Evolutionary conservation across 92 coral and sea anemone genomes (phyloP), one percentile per base, ranked within the genome.

Genomic region (Ricordea florida): DNA sequence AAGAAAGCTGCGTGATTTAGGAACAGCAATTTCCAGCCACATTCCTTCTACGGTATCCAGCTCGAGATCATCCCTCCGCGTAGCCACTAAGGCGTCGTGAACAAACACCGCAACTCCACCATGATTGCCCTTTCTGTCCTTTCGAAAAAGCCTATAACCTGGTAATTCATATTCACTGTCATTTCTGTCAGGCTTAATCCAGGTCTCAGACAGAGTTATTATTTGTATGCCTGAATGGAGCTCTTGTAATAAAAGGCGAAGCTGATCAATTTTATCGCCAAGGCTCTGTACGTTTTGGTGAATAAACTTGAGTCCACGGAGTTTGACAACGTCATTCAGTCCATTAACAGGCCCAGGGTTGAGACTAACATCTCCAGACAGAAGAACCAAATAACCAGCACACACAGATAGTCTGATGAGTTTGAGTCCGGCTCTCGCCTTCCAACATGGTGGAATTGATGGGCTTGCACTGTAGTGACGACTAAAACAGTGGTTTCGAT

Each of bases 71-170:
- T 72, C 76, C 63, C 83, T 43, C 11, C 83, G 48, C 28, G 68
- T 53, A 8, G 46, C 72, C 17, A 38, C 40, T 49, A 83, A 22
- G 32, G 55, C 88, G 24, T 57, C 53, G 27, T 56, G 34, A 25
- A 44, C 88, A 44, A 26, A 83, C n/a, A 74, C 78, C 42, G 83
- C 88, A 55, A 83, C 83, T 28, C 83, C 78, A 21, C 82, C 69
- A 24, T n/a, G n/a, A n/a, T n/a, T n/a, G n/a, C n/a, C n/a, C n/a
- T n/a, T n/a, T 66, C 88, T 57, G 58, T 82, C 88, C 80, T 50
- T 72, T 51, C 87, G 22, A 20, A 26, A 74, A 31, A 82, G 43
- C 35, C 16, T 41, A 44, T 82, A 74, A 25, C 82, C 78, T 10
- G 70, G 68, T 21, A 82, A 52, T 26, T 64, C 78, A 44, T 35